Evolutionary conservation across 1,140 invertebrate genomes (phyloP).

Genomic region (Cephus cinctus): DNA sequence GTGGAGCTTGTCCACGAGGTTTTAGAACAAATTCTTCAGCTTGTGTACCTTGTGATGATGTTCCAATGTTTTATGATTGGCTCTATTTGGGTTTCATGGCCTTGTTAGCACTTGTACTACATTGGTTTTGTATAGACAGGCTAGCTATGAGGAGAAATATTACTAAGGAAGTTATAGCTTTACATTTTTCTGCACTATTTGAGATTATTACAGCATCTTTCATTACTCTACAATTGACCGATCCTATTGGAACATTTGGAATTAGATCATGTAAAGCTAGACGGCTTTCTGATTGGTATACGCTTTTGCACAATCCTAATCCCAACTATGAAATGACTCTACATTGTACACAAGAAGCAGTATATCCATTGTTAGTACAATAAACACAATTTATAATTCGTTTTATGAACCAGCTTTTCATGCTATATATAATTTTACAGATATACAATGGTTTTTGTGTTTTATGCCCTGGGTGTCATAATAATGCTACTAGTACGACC

Average conservation of each 20-base stretch:
- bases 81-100: constrained; percentile 93
- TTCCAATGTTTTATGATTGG: constrained; percentile 87
- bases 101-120: constrained; percentile 77
- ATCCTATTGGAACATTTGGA: constrained; percentile 73
- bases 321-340: constrained; percentile 87
- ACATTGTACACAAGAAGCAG: constrained; percentile 94
- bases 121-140: constrained; percentile 90
- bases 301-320: constrained; percentile 88
- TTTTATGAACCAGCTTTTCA: too few relatives aligned
- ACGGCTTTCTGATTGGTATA: constrained; percentile 93
- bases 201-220: constrained; percentile 75
- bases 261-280: constrained; percentile 77
- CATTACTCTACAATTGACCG: constrained; percentile 72
- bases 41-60: constrained; percentile 76
- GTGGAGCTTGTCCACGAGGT: constrained; percentile 85
- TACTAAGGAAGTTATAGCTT: constrained; percentile 67
- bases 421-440: constrained; percentile 67
- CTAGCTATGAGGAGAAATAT: constrained; percentile 75
- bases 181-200: constrained; percentile 77
- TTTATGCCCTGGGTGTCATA: constrained; percentile 81
- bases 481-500: constrained; percentile 80
- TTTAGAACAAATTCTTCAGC: constrained; percentile 68
- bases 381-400: too few relatives aligned
- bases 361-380: constrained; percentile 92
- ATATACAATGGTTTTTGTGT: constrained; percentile 92